Conservation (phyloP, 2,888 invertebrate genomes). For the Sceliomorpha sp. region DNA sequence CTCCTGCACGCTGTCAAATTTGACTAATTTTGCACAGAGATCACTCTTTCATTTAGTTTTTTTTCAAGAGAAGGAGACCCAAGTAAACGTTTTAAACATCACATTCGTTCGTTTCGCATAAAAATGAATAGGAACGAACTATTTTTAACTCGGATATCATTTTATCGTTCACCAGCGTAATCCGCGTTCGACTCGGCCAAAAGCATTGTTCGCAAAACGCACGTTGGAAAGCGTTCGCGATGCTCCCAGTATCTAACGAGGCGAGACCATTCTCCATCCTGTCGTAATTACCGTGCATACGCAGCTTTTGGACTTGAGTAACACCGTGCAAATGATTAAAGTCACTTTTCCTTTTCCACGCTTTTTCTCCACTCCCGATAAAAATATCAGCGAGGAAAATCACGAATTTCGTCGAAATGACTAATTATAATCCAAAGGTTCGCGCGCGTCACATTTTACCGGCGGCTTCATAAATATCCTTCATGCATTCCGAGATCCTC, state of each 20-base stretch:
- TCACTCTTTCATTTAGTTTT: too few species aligned
- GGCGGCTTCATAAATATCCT: too few species aligned
- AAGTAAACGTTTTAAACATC: too few species aligned
- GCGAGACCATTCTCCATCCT: slow-evolving; percentile 3
- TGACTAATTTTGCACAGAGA: too few species aligned
- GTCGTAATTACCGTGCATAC: slow-evolving; percentile 1
- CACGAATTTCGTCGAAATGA: not conserved
- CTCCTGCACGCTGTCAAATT: too few species aligned
- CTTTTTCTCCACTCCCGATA: not conserved
- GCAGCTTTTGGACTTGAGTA: slow-evolving; percentile 6
- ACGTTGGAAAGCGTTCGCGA: slow-evolving; percentile 12
- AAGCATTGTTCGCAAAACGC: not conserved
- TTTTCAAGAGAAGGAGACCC: too few species aligned
- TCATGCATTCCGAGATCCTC: not conserved
- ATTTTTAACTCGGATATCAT: too few species aligned
- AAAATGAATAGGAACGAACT: too few species aligned
- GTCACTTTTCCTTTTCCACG: not conserved
- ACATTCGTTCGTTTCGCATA: too few species aligned
- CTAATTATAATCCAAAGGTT: too few species aligned
- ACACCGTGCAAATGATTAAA: slow-evolving; percentile 5
- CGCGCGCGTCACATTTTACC: too few species aligned
- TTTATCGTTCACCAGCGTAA: not conserved
- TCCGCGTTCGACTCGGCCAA: not conserved
- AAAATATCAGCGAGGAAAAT: not conserved
- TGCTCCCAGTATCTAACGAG: slow-evolving; percentile 7